Percentiles rank a stretch among this genome's conserved stretches.
phyloP scores from a whole-genome alignment of 2,888 invertebrate genomes.

The Ormyrus labotus region DNA sequence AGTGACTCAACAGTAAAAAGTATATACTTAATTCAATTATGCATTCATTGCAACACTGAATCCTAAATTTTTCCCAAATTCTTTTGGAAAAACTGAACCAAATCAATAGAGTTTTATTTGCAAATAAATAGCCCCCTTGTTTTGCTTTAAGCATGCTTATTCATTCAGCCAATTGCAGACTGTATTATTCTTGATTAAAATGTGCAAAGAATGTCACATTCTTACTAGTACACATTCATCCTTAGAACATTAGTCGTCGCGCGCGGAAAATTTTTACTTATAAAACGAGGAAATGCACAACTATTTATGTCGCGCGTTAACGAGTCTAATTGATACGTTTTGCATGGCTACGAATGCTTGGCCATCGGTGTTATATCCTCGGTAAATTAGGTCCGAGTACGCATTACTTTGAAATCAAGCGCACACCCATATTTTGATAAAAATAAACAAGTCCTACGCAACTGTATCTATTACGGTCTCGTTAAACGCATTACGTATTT shows the following conservation, averaged over 20 bases:
- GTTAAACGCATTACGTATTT: conserved; percentile 22
- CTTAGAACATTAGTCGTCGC: neutral
- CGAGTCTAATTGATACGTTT: conserved; percentile 1
- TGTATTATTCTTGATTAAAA: conserved; percentile 30
- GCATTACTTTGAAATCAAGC: conserved; percentile 31
- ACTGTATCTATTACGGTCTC: conserved; percentile 23
- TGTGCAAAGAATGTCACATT: conserved; percentile 6
- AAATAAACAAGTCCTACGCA: conserved; percentile 44
- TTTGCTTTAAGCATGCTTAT: no score
- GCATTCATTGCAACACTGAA: no score
- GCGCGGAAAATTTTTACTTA: conserved; percentile 6
- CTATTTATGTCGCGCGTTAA: neutral
- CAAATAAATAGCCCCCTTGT: no score
- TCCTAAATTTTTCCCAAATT: no score
- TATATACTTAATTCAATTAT: no score
- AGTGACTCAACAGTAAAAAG: no score
- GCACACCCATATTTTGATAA: conserved; percentile 6
- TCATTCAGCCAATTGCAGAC: no score
- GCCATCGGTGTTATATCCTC: neutral
- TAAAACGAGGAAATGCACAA: conserved; percentile 9
- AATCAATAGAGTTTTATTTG: no score
- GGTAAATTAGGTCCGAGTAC: no score
- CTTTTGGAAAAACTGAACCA: no score
- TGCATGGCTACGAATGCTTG: neutral
- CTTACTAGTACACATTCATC: neutral